Base-by-base conservation (phyloP, 2,888 invertebrate genomes). In the Lacanobia oleracea region DNA sequence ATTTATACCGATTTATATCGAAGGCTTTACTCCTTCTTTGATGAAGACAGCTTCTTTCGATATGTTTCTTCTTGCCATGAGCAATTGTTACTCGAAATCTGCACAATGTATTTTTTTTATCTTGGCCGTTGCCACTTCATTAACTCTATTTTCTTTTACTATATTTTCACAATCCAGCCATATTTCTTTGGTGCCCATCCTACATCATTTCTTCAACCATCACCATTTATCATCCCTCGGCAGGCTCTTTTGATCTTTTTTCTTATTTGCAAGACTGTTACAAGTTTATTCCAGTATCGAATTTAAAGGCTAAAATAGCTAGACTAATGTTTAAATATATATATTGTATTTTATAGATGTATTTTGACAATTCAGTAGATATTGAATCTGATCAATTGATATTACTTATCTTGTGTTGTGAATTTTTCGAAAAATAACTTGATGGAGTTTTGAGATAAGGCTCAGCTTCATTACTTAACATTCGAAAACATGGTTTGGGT, bases 231-330 rank as follows among this genome's bases (percentile, higher is more conserved):
- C 37, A 56, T 21, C n/a, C 16, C 6, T 50, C 6, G 12, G 48
- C 6, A 18, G 40, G 12, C 14, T 61, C 14, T 18, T 62, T 48
- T 64, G 14, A 27, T 71, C 23, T 72, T 72, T 69, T 72, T 67
- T 63, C 3, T 70, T 27, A 66, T 78, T 82, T 83, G 72, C 77
- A 88, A 85, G 86, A 87, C 86, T 88, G 86, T 79, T 70, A 68
- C 14, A 67, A 76, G 75, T 74, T 60, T 27, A 88, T 87, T 88
- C 86, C 86, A 84, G 60, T 78, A 61, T 86, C 85, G 88, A 88
- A 86, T 89, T 87, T 86, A 88, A 81, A 75, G 37, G 65, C 75
- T 72, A 64, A n/a, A 23, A 21, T 14, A 53, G 62, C 18, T 75
- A 77, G 60, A 80, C 48, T 80, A 54, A 16, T 18, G n/a, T 54